Evolutionary conservation across 2,797 vertebrate species (phyloP).

Genomic region (Eutrigla gurnardus): DNA sequence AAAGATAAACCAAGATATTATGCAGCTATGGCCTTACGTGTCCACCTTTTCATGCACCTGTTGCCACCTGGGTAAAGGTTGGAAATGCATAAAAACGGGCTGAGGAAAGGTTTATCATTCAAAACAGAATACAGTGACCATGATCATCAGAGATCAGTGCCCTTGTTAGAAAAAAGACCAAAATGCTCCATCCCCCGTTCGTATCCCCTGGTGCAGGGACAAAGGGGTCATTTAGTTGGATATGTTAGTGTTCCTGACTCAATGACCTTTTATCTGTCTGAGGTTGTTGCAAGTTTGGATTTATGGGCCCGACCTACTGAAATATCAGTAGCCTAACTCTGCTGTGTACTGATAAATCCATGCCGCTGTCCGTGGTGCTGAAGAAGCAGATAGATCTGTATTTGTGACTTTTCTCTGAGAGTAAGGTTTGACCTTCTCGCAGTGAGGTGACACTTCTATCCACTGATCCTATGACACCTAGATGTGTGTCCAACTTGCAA

Average conservation of each 20-base stretch:
- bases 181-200: too few relatives aligned
- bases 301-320: neutral
- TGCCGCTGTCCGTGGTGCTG: slow-evolving; percentile 4
- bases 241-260: neutral
- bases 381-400: neutral
- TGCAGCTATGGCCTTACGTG: neutral
- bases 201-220: neutral
- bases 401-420: neutral
- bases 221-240: neutral
- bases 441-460: neutral
- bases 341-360: neutral
- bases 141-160: neutral
- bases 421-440: neutral
- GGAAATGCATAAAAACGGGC: neutral
- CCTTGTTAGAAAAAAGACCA: neutral
- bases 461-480: neutral
- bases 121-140: neutral
- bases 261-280: neutral
- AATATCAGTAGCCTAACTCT: neutral
- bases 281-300: slow-evolving; percentile 1
- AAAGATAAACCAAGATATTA: neutral
- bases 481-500: neutral
- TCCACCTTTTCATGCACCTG: neutral
- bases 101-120: neutral
- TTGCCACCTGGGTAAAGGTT: neutral